Base-by-base conservation (phyloP, 2,797 vertebrate species). In the Toxotes lorentzi region DNA sequence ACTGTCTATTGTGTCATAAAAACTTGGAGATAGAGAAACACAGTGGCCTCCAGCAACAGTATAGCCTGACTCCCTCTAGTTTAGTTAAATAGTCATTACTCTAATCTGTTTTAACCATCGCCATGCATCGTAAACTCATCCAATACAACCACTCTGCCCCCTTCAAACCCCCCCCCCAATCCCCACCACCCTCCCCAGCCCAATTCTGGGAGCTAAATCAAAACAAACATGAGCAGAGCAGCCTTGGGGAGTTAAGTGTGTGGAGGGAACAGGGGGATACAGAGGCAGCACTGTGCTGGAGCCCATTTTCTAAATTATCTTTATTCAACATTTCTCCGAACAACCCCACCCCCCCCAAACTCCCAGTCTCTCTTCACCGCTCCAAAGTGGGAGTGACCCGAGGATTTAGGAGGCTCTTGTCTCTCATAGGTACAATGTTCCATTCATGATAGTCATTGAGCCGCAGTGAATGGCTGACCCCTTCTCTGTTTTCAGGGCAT, bases 221-320 rank as follows among this genome's bases (percentile, higher is more conserved):
- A 95, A 89, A 88, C 88, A 95, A 95, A 93, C 92, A 93, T 16
- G 61, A 87, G 84, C 66, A 24, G 86, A 86, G 80, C 74, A 41
- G 73, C 83, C 81, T 78, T 68, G 80, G 88, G 81, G 87, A 90
- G 82, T 82, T 73, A 73, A 76, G 81, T 65, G 64, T 63, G 64
- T 47, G 72, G 61, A 79, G 78, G 79, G 71, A 75, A 77, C 35
- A 38, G 62, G 67, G 83, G 70, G 63, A 56, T 86, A 92, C 92
- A 92, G 89, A 92, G 90, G 90, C 87, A 86, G 86, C 89, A 84
- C 85, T 93, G 92, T 95, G 92, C 89, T 84, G 85, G 68, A 87
- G 90, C 89, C 90, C 90, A 89, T 93, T 94, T 94, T 93, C 91
- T 92, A 91, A 94, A 95, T 95, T 91, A 93, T 94, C 92, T 94